Base-by-base conservation (phyloP, 2,113 vertebrate species). In the Engystomops pustulosus region DNA sequence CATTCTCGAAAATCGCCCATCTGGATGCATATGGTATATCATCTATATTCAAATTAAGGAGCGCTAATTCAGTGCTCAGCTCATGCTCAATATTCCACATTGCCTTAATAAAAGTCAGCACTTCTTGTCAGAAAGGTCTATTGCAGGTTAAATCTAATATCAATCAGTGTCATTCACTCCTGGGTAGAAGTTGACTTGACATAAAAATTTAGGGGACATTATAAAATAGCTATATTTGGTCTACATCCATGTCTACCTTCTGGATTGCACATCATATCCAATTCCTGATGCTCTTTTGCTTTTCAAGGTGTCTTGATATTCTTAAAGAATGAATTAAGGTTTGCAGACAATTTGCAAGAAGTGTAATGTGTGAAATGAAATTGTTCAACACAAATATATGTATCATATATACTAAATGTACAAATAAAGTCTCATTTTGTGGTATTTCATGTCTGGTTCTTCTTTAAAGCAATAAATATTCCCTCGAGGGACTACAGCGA, bases 361-460 rank as follows among this genome's bases (percentile, higher is more conserved):
- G 10, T 78, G 30, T 23, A 9, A 58, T 77, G 25, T 77, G 34
- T 25, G 12, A 60, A 78, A 38, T 53, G 6, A 20, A 25, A 30
- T 15, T 20, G 30, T 68, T 25, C 25, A 71, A 27, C 25, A 27
- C 11, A 62, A 71, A 17, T 49, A 74, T 49, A n/a, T 69, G 30
- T 47, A 25, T 30, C 17, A 36, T 36, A 65, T 45, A 30, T 27
- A 30, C 0, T 49, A 15, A 30, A 47, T 30, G 11, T 74, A 49
- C 14, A 15, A 72, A 72, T 72, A 74, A 74, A 74, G 41, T 49
- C 15, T 6, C 23, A 74, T 47, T 74, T 74, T 74, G 25, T 49
- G 23, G 44, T 49, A 30, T 34, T 36, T 36, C 10, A 20, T 67
- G 62, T 67, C 36, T 5, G 34, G 62, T 67, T 67, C 3, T 67